Evolutionary conservation across 2,888 invertebrate species (phyloP), one percentile per base, ranked within the genome.

Genomic region (Odontocolon sp.): DNA sequence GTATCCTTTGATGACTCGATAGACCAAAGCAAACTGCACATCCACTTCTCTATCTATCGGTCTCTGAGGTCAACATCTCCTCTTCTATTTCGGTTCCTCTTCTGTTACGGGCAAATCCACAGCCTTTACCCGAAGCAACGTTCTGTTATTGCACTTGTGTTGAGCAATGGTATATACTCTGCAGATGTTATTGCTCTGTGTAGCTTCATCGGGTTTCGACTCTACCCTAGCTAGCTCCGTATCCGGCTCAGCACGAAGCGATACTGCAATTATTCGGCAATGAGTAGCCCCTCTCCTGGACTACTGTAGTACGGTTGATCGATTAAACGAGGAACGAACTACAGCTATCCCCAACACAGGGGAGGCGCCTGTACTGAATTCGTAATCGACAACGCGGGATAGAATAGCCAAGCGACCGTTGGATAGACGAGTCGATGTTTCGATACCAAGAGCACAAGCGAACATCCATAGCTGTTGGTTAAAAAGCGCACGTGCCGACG

Each of bases 181-280:
- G 28, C 9, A 26, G 40, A 57, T 21, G 42, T 33, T 2, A n/a
- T 2, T 36, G 11, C 38, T 57, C 23, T 38, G 8, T 2, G 5
- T 45, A 38, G n/a, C 38, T 8, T 18, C 38, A 38, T 36, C 26
- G 6, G 11, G 14, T n/a, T 16, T n/a, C 21, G 11, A 36, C 21
- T 21, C 3, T 11, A 8, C 8, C 9, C 11, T 26, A 6, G 11
- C 14, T 26, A 26, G 14, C 50, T 57, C 4, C 52, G 47, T 61
- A 26, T 42, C 18, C 18, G n/a, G 6, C 11, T 18, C 31, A 5
- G 26, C 31, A 42, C 40, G 28, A 26, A 73, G 56, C 69, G 54
- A 76, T 69, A 40, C 45, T 52, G 67, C 54, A 71, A 77, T 77
- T 79, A 74, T 79, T 73, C 68, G 45, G n/a, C 42, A 70, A 68